phyloP scores from a whole-genome alignment of 2,113 vertebrate genomes.

The Sprattus sprattus region DNA sequence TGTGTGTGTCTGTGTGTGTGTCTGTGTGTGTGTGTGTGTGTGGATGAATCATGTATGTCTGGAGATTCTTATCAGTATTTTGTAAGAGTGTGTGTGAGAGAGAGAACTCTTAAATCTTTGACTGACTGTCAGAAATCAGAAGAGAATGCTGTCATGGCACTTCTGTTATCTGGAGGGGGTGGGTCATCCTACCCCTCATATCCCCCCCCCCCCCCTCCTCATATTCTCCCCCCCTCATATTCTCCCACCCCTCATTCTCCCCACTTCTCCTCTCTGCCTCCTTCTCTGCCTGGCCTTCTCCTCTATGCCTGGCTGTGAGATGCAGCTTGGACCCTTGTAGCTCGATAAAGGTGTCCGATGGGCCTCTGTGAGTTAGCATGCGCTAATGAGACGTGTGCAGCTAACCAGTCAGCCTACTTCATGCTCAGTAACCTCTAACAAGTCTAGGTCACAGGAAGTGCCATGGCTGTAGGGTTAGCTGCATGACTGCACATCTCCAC shows the following conservation, averaged over 20 bases:
- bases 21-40: neutral
- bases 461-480: too few species aligned
- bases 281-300: neutral
- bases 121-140: neutral
- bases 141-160: neutral
- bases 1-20: neutral
- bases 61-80: neutral
- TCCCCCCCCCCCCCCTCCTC: neutral
- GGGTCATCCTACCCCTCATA: neutral
- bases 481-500: too few species aligned
- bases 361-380: too few species aligned
- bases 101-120: neutral
- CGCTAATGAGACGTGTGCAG: too few species aligned
- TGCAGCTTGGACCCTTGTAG: too few species aligned
- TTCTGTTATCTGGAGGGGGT: neutral
- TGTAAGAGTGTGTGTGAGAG: neutral
- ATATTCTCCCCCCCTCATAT: too few species aligned
- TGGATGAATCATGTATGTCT: neutral
- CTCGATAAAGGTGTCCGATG: too few species aligned
- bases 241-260: neutral
- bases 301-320: neutral
- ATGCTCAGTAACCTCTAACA: too few species aligned
- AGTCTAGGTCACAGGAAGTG: too few species aligned
- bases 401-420: too few species aligned
- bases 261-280: neutral